Evolutionary conservation across 2,888 invertebrate species (phyloP).

Genomic region (Callyntrura sp.): DNA sequence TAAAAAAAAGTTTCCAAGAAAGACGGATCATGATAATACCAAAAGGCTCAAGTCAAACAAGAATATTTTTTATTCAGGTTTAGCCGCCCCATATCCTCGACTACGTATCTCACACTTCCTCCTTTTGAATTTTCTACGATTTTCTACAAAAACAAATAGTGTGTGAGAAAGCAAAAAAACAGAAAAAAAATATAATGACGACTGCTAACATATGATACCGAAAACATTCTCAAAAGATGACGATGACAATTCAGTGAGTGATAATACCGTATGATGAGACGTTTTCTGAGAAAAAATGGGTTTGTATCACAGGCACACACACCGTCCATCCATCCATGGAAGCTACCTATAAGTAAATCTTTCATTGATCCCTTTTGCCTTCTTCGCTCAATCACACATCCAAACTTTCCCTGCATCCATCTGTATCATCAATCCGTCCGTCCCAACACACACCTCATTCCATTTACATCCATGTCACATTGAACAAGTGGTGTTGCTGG

Average conservation of each 20-base stretch:
- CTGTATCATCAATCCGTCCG: neutral
- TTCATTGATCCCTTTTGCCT: slow-evolving; percentile 40
- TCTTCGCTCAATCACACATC: neutral
- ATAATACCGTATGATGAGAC: slow-evolving; percentile 24
- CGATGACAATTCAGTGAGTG: slow-evolving; percentile 33
- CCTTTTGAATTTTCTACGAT: slow-evolving; percentile 28
- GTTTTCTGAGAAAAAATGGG: neutral
- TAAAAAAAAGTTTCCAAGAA: slow-evolving; percentile 3
- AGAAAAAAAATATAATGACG: slow-evolving; percentile 17
- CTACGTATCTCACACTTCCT: neutral
- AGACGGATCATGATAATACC: slow-evolving; percentile 33
- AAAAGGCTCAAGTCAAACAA: slow-evolving; percentile 44
- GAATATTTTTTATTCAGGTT: slow-evolving; percentile 16
- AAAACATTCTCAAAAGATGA: neutral
- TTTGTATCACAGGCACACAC: neutral
- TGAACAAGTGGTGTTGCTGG: slow-evolving; percentile 21
- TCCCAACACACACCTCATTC: neutral
- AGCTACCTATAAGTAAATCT: slow-evolving; percentile 27
- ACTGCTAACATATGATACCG: slow-evolving; percentile 37
- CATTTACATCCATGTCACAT: neutral
- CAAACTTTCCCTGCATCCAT: neutral
- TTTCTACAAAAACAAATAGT: slow-evolving; percentile 2
- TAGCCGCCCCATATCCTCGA: neutral
- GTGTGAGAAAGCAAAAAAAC: neutral
- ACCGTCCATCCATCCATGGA: slow-evolving; percentile 24